Percentiles rank a stretch among this genome's conserved stretches.
These are phyloP conservation scores for Pholis gunnellus DNA, from an alignment of 2,113 vertebrate genomes.

Conservation along the genomic window DNA sequence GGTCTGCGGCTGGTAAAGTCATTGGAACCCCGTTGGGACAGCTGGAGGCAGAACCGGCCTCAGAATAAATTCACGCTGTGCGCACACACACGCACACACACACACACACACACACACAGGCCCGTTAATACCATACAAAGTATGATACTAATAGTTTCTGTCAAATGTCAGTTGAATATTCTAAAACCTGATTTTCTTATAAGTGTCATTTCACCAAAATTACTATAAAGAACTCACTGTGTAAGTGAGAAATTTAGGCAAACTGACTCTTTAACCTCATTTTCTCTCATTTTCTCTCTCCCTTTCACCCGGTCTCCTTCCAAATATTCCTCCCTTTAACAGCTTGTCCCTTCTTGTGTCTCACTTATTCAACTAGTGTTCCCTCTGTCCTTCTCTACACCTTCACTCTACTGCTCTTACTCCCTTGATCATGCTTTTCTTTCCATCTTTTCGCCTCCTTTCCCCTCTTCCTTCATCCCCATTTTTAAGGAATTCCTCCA, in stretches of 20 bases:
- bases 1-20: conserved; percentile 77
- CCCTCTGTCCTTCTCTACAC: neutral
- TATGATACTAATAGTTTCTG: conserved; percentile 32
- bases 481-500: conserved; percentile 30
- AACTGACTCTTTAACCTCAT: neutral
- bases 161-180: conserved; percentile 12
- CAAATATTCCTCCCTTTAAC: neutral
- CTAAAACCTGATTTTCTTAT: conserved; percentile 11
- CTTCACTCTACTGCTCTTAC: conserved; percentile 12
- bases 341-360: neutral
- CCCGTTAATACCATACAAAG: conserved; percentile 32
- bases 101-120: conserved; percentile 15
- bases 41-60: conserved; percentile 65
- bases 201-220: neutral
- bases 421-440: neutral
- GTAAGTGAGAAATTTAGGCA: neutral
- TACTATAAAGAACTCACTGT: neutral
- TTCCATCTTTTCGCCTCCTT: neutral
- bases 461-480: neutral
- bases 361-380: neutral
- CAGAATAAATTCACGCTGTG: conserved; percentile 70
- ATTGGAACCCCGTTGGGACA: conserved; percentile 68
- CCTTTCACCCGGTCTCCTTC: neutral
- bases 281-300: neutral
- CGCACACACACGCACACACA: neutral